Percentiles rank a stretch among this genome's conserved stretches.
These are phyloP conservation scores for Myathropa florea DNA, from an alignment of 2,888 invertebrate genomes.

Conservation along the genomic window DNA sequence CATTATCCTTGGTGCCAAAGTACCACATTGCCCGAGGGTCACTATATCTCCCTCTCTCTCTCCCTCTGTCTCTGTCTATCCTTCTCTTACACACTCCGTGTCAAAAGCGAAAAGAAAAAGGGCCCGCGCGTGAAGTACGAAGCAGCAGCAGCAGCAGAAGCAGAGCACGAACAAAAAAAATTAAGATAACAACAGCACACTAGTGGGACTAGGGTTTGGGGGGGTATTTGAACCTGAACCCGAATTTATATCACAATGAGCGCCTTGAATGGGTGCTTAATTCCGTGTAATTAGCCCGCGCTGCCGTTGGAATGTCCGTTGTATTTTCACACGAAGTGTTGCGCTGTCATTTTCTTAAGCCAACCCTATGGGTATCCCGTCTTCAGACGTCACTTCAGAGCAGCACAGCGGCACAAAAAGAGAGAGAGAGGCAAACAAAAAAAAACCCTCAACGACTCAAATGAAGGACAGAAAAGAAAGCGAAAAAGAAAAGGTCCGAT, in stretches of 20 bases:
- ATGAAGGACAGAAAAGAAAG: not conserved
- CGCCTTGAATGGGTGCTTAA: slow-evolving; percentile 62
- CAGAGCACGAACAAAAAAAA: slow-evolving; percentile 48
- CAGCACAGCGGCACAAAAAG: not conserved
- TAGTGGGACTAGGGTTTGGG: not conserved
- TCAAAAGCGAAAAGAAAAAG: not conserved
- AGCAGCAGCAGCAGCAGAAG: not conserved
- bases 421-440: not conserved
- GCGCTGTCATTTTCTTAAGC: slow-evolving; percentile 43
- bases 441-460: not conserved
- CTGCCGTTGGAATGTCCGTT: slow-evolving; percentile 40
- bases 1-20: slow-evolving; percentile 69
- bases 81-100: too few relatives aligned
- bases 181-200: slow-evolving; percentile 55
- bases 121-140: slow-evolving; percentile 16
- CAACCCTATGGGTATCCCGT: not conserved
- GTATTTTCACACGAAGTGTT: slow-evolving; percentile 52
- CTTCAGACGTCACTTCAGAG: slow-evolving; percentile 21
- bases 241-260: slow-evolving; percentile 56
- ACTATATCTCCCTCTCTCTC: not conserved
- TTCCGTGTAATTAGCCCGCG: slow-evolving; percentile 64
- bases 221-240: slow-evolving; percentile 48
- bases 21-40: slow-evolving; percentile 59
- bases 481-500: slow-evolving; percentile 14
- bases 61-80: not conserved